Percentiles rank a stretch among this genome's conserved stretches.
Evolutionary conservation across 2,797 vertebrate species (phyloP).

Genomic region (Sibirionetta formosa): DNA sequence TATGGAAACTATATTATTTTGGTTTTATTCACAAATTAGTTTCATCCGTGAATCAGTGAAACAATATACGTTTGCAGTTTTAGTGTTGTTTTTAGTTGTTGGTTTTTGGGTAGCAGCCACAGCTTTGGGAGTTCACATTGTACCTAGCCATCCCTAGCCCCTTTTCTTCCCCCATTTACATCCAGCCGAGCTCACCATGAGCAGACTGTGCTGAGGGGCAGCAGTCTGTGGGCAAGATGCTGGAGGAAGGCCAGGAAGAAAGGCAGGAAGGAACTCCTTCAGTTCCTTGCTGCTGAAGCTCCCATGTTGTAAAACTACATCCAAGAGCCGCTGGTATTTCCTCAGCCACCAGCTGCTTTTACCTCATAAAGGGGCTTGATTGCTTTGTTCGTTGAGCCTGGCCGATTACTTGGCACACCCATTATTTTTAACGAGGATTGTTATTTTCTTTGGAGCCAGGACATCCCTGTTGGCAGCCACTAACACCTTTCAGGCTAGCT

Average conservation of each 20-base stretch:
- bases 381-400: conserved; percentile 23
- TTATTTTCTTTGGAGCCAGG: conserved; percentile 49
- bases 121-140: background rate
- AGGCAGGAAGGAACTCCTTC: fast-evolving
- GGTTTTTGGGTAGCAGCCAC: background rate
- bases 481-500: conserved; percentile 10
- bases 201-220: background rate
- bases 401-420: conserved; percentile 17
- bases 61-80: background rate
- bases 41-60: background rate
- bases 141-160: background rate
- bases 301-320: background rate
- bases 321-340: conserved; percentile 40
- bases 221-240: background rate
- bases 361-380: conserved; percentile 62
- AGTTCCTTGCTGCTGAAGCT: background rate
- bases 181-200: background rate
- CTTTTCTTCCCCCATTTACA: background rate
- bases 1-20: background rate
- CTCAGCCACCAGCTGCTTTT: conserved; percentile 67
- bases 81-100: background rate
- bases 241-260: background rate
- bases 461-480: conserved; percentile 34
- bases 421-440: conserved; percentile 61
- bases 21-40: background rate